A percentile compares a stretch with the other conserved stretches of the same genome.
These are phyloP conservation scores for Eupleurogrammus muticus DNA, from an alignment of 2,797 vertebrate genomes.

Conservation along the genomic window DNA sequence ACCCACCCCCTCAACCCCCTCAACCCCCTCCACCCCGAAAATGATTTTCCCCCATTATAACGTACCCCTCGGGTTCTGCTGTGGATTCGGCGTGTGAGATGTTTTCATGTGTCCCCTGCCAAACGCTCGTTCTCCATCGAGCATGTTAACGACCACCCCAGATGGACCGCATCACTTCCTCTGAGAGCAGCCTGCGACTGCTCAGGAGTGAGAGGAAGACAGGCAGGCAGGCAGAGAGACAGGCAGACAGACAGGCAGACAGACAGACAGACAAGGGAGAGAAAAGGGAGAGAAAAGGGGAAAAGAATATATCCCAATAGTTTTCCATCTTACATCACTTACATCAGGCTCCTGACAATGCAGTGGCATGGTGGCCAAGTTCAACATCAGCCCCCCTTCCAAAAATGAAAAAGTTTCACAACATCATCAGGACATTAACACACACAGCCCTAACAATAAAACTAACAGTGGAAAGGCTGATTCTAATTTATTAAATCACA, in stretches of 20 bases:
- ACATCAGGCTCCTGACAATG: constrained; percentile 1
- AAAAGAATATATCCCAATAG: constrained; percentile 15
- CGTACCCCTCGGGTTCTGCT: constrained; percentile 60
- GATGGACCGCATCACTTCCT: constrained; percentile 74
- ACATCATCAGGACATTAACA: neutral
- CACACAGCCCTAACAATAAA: constrained; percentile 6
- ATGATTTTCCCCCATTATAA: constrained; percentile 55
- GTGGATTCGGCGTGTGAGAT: constrained; percentile 52
- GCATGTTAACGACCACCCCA: constrained; percentile 74
- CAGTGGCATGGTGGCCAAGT: neutral
- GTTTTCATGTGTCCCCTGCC: constrained; percentile 71
- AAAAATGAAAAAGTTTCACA: constrained; percentile 8
- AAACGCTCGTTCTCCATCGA: constrained; percentile 56
- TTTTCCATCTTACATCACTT: constrained; percentile 36
- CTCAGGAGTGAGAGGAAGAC: constrained; percentile 47
- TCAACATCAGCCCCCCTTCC: neutral
- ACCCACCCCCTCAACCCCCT: neutral
- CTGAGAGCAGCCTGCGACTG: constrained; percentile 45
- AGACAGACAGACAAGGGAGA: constrained; percentile 8
- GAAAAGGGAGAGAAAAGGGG: constrained; percentile 15
- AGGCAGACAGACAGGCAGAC: constrained; percentile 1
- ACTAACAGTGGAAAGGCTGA: neutral
- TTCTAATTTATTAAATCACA: neutral
- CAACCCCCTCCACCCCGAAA: constrained; percentile 28
- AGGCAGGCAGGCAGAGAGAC: neutral